These are phyloP conservation scores for Whitmania pigra DNA, from an alignment of 1,140 invertebrate species.

Conservation along the genomic window DNA sequence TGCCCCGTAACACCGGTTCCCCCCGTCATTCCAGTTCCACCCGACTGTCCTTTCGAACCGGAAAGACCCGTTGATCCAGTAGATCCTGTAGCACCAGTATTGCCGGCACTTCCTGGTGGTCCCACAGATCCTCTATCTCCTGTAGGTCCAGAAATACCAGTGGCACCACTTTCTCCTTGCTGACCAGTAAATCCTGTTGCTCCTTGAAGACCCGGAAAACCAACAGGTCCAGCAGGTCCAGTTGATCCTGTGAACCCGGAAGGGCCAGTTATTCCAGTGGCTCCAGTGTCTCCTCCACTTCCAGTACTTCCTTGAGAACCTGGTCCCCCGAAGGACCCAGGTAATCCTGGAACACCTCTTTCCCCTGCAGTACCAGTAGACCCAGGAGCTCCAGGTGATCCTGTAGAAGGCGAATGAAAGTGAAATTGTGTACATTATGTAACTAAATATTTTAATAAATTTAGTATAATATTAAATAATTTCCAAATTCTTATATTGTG, in stretches of 20 bases:
- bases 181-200: constrained; percentile 9
- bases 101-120: neutral
- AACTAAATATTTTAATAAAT: too few species aligned
- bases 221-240: constrained; percentile 15
- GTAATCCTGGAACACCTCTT: neutral
- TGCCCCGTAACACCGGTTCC: neutral
- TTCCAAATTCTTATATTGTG: too few species aligned
- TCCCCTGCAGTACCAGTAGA: neutral
- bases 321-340: neutral
- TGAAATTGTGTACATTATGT: neutral
- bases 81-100: neutral
- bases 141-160: neutral
- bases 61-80: neutral
- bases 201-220: constrained; percentile 11
- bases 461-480: too few species aligned
- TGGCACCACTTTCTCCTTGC: neutral
- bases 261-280: constrained; percentile 8
- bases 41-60: neutral
- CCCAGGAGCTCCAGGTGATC: constrained; percentile 21
- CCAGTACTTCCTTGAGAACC: neutral
- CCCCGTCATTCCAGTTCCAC: neutral
- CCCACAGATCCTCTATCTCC: neutral
- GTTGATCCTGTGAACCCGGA: constrained; percentile 5
- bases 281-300: neutral
- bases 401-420: neutral